These are phyloP conservation scores for Narcine bancroftii DNA, from an alignment of 2,113 vertebrate species.

Conservation along the genomic window DNA sequence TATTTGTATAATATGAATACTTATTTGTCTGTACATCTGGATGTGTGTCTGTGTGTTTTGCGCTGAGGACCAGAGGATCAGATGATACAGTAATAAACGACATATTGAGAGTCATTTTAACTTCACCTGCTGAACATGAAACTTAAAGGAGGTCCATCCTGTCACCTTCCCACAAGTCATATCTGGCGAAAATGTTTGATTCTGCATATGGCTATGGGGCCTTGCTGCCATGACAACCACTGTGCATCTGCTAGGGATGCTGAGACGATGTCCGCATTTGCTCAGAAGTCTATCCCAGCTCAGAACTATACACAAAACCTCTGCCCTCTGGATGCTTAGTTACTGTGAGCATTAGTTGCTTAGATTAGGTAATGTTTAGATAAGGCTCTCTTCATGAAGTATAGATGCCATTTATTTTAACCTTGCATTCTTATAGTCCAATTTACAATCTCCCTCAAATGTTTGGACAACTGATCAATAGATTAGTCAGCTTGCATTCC, in stretches of 20 bases:
- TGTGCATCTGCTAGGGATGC: neutral
- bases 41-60: no score
- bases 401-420: neutral
- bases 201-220: no score
- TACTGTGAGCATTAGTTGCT: neutral
- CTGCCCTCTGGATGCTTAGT: neutral
- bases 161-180: neutral
- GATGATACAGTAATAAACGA: no score
- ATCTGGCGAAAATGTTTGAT: neutral
- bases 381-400: neutral
- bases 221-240: neutral
- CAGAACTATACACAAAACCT: neutral
- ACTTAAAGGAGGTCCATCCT: neutral
- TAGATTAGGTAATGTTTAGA: slow-evolving; percentile 23
- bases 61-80: no score
- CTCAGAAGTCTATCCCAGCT: neutral
- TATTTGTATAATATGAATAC: no score
- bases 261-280: neutral
- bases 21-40: no score
- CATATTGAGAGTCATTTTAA: neutral
- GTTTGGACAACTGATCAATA: neutral
- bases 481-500: neutral
- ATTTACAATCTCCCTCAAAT: neutral
- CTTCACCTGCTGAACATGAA: neutral
- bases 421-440: neutral